Conservation (phyloP, 2,113 vertebrate species). For the Tragelaphus strepsiceros region DNA sequence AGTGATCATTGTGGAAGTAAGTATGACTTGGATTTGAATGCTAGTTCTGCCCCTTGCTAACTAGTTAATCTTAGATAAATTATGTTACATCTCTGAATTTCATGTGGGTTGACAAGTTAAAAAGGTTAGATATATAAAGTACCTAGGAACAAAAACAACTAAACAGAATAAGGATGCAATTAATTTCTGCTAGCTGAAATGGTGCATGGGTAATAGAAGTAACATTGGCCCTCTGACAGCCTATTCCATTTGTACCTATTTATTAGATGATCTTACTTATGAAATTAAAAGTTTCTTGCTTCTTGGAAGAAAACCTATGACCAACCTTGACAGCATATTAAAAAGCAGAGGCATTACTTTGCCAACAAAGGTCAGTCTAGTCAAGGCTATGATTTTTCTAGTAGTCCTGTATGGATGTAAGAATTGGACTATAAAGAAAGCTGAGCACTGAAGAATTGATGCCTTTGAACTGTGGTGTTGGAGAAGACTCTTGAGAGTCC, state of each 20-base stretch:
- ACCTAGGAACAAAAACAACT: background rate
- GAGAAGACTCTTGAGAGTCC: background rate
- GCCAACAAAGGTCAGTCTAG: accelerated
- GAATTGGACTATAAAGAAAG: background rate
- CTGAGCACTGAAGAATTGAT: background rate
- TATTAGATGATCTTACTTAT: background rate
- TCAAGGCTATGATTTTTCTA: background rate
- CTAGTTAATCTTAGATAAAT: background rate
- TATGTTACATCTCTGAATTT: background rate
- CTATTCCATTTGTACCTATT: background rate
- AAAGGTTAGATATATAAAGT: background rate
- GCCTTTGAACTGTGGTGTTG: background rate
- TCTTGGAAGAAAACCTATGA: background rate
- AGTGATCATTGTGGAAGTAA: background rate
- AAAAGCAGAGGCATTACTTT: background rate
- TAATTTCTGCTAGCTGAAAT: background rate
- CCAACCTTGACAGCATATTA: background rate
- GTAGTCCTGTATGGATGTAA: background rate
- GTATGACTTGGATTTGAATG: background rate
- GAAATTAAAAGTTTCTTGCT: background rate
- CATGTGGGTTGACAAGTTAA: background rate
- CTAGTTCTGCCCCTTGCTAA: background rate
- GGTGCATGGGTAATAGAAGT: accelerated
- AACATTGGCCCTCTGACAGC: background rate
- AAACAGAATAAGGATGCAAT: background rate